Percentiles rank a stretch among this genome's conserved stretches.
phyloP scores from a whole-genome alignment of 2,113 vertebrate species.

The Burhinus bistriatus region DNA sequence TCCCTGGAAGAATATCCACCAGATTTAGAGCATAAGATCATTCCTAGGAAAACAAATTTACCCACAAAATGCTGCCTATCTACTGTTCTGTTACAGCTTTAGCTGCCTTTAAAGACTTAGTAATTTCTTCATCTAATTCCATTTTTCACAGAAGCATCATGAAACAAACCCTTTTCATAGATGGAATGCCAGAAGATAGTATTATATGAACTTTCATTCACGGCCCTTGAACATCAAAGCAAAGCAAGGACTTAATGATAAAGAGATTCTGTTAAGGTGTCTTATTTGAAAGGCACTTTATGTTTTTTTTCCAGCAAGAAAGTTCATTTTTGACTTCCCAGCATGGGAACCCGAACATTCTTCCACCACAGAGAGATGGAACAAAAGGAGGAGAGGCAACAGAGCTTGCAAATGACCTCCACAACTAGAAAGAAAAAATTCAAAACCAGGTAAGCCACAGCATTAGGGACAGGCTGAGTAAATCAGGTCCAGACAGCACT shows the following conservation, averaged over 20 bases:
- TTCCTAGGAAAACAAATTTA: not conserved
- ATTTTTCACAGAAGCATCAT: not conserved
- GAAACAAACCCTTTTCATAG: not conserved
- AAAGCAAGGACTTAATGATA: not conserved
- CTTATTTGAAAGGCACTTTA: not conserved
- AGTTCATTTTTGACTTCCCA: not conserved
- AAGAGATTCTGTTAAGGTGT: not conserved
- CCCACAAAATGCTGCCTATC: not conserved
- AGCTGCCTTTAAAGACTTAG: not conserved
- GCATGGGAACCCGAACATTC: slow-evolving; percentile 57
- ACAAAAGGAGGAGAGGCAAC: slow-evolving; percentile 68
- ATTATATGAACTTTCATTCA: not conserved
- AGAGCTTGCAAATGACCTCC: slow-evolving; percentile 70
- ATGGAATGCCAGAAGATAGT: not conserved
- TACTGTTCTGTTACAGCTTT: not conserved
- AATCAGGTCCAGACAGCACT: not conserved
- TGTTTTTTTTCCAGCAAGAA: not conserved
- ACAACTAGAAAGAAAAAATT: slow-evolving; percentile 64
- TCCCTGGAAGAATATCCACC: not conserved
- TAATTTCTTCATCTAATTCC: not conserved
- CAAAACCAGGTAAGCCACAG: slow-evolving; percentile 68
- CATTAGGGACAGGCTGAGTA: not conserved
- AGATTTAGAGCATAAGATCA: not conserved
- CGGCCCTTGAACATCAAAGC: not conserved
- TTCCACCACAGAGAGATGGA: slow-evolving; percentile 70